A percentile compares a stretch with the other conserved stretches of the same genome.
These are phyloP conservation scores for Solenodon paradoxus DNA, from an alignment of 2,113 vertebrate species.

Conservation along the genomic window DNA sequence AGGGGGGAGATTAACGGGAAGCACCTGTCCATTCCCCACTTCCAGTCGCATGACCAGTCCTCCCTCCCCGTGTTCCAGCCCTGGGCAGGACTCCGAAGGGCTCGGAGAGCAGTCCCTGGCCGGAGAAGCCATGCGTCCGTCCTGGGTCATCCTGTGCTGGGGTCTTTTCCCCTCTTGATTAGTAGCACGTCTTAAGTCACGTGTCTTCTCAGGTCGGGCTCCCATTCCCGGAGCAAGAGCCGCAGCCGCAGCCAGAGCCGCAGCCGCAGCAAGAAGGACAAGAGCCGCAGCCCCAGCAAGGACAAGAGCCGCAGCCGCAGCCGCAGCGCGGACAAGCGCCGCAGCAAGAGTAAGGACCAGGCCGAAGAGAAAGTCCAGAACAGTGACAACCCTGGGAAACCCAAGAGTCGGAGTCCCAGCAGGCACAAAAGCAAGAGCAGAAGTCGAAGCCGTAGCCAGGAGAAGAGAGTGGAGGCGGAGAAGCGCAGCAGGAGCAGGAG, in stretches of 20 bases:
- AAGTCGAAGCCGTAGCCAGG: conserved; percentile 82
- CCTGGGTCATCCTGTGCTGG: neutral
- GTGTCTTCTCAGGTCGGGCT: conserved; percentile 86
- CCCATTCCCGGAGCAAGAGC: conserved; percentile 89
- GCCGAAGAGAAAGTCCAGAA: conserved; percentile 79
- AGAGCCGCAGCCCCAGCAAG: conserved; percentile 88
- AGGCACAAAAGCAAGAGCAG: conserved; percentile 80
- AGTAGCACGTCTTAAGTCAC: neutral
- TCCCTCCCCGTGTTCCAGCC: neutral
- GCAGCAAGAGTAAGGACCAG: conserved; percentile 83
- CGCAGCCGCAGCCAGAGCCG: conserved; percentile 85
- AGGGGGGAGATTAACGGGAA: neutral
- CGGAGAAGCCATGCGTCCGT: rapidly evolving
- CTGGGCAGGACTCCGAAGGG: neutral
- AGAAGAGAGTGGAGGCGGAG: conserved; percentile 76
- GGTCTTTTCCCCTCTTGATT: neutral
- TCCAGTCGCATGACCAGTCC: neutral
- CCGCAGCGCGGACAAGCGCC: conserved; percentile 80
- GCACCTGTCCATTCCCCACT: rapidly evolving
- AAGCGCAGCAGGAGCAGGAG: conserved; percentile 77
- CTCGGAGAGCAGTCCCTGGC: neutral
- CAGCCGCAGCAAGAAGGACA: conserved; percentile 85
- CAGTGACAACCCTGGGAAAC: conserved; percentile 66
- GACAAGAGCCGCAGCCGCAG: conserved; percentile 86
- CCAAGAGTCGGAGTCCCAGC: conserved; percentile 83